Evolutionary conservation across 2,113 vertebrate genomes (phyloP).

Genomic region (Aythya baeri): DNA sequence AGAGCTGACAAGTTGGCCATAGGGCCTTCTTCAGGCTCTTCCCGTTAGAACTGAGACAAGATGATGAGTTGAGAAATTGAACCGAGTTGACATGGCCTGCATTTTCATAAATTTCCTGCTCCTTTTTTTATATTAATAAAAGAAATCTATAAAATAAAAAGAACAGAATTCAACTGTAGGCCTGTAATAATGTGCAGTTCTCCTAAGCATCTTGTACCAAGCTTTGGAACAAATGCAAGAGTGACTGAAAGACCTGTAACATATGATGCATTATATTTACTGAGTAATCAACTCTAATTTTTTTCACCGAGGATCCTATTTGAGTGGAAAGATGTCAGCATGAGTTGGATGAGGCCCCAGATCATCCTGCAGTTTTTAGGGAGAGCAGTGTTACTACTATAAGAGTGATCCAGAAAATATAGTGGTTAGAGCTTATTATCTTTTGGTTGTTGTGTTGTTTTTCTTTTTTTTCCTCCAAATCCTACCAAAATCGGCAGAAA

Average conservation of each 20-base stretch:
- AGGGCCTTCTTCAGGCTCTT: constrained; percentile 63
- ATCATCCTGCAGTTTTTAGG: not conserved
- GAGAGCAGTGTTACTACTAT: not conserved
- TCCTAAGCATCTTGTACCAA: not conserved
- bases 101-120: constrained; percentile 19
- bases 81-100: constrained; percentile 23
- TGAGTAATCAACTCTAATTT: constrained; percentile 16
- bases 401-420: not conserved
- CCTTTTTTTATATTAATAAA: not conserved
- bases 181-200: not conserved
- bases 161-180: not conserved
- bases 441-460: not conserved
- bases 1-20: constrained; percentile 71
- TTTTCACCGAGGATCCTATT: constrained; percentile 22
- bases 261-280: not conserved
- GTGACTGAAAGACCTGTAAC: not conserved
- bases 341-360: constrained; percentile 1
- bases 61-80: constrained; percentile 58
- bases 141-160: not conserved
- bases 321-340: constrained; percentile 34
- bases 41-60: constrained; percentile 34
- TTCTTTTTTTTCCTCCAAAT: not conserved
- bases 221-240: not conserved
- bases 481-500: not conserved
- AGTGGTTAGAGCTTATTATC: not conserved